Evolutionary conservation across 2,888 invertebrate genomes (phyloP).

Genomic region (Melieria crassipennis): DNA sequence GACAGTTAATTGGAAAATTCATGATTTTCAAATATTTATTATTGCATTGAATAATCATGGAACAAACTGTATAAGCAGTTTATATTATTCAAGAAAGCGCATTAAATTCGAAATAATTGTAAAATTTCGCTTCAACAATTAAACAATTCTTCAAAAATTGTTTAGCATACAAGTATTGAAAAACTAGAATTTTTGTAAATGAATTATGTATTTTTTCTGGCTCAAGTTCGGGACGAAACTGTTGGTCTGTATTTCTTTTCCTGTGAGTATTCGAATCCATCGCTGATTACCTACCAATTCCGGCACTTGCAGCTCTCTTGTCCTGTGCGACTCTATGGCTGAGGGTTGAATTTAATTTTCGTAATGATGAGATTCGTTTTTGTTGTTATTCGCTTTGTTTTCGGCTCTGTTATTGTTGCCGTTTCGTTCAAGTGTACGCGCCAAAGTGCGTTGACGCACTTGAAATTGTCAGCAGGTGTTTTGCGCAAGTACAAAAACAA

Average conservation of each 20-base stretch:
- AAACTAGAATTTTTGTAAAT: neutral
- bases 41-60: no score
- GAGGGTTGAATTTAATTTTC: constrained; percentile 26
- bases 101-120: no score
- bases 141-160: no score
- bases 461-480: constrained; percentile 66
- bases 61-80: no score
- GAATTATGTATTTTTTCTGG: no score
- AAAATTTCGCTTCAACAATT: no score
- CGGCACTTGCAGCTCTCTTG: neutral
- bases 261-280: neutral
- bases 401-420: constrained; percentile 16
- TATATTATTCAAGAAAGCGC: no score
- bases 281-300: neutral
- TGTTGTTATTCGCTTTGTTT: neutral
- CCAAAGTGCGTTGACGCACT: constrained; percentile 54
- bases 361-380: constrained; percentile 30
- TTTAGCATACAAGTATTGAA: neutral
- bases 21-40: neutral
- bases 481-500: constrained; percentile 51
- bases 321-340: neutral
- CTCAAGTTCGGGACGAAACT: neutral
- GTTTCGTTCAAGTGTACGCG: constrained; percentile 32
- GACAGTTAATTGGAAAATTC: neutral
- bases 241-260: neutral